Percentiles rank a stretch among this genome's conserved stretches.
These are phyloP conservation scores for Phalacrocorax carbo DNA, from an alignment of 2,113 vertebrate species.

Conservation along the genomic window DNA sequence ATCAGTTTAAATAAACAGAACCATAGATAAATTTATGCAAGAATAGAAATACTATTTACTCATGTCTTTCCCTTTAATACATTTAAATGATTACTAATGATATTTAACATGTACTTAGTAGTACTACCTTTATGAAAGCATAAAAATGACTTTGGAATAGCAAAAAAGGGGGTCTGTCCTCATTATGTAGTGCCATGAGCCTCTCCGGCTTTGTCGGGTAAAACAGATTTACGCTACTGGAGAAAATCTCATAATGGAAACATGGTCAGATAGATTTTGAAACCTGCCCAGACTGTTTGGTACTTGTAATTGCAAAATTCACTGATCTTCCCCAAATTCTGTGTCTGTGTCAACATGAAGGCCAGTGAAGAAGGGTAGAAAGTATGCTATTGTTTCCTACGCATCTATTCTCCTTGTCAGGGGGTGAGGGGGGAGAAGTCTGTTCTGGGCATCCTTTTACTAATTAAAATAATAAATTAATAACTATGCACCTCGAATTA, in stretches of 20 bases:
- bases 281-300: not conserved
- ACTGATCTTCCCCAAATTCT: not conserved
- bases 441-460: not conserved
- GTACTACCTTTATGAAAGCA: not conserved
- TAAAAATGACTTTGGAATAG: not conserved
- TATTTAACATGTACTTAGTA: not conserved
- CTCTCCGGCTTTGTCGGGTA: not conserved
- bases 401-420: not conserved
- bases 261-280: not conserved
- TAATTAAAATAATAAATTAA: not conserved
- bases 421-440: accelerated
- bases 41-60: not conserved
- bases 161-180: not conserved
- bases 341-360: not conserved
- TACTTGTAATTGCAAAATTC: not conserved
- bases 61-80: not conserved
- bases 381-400: not conserved
- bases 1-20: not conserved
- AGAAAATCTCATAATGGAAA: not conserved
- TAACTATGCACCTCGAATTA: not conserved
- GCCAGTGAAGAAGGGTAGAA: not conserved
- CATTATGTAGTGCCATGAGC: not conserved
- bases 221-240: not conserved
- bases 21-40: not conserved
- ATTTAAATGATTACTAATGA: not conserved